Base-by-base conservation (phyloP, 2,797 vertebrate genomes). In the Denticeps clupeoides region DNA sequence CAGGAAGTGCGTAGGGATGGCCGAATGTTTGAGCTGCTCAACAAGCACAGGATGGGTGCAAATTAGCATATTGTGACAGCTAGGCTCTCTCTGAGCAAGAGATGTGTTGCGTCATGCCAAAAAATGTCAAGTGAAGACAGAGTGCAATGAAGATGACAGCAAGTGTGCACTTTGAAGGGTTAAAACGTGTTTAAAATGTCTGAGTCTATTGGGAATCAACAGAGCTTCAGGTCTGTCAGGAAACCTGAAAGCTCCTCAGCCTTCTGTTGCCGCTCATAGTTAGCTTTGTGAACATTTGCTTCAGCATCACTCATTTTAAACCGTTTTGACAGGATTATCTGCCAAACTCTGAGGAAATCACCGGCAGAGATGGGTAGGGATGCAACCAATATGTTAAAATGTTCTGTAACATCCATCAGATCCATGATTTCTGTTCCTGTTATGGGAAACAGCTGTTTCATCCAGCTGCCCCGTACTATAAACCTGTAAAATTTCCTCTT, bases 381-480 rank as follows among this genome's bases (percentile, higher is more conserved):
- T 48, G 45, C 10, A 12, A 38, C 31, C 24, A 48, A 55, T 48
- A 67, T 62, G 56, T 44, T 63, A 49, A 58, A 47, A 52, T 45
- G 42, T 55, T 48, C 22, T 43, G 38, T 48, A 49, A 45, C 53
- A 53, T 55, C 49, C 55, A 49, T 56, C 49, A 60, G 55, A 61
- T 55, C 60, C 60, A 52, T 46, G 1, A 23, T 49, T 60, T 53
- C 52, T 45, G 58, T 55, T 56, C 50, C 38, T 41, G 44, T 56
- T 44, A 64, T 63, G 57, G 55, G 40, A 64, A 58, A 41, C 54
- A 60, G 62, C 54, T 63, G 59, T 46, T 47, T 58, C 23, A 49
- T 55, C 65, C 59, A 60, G 52, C 58, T 60, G 56, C 26, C 33
- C 13, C 26, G 23, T 25, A 46, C 38, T 38, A 21, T 38, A 38